phyloP scores from a whole-genome alignment of 2,888 invertebrate species.

The Scaeva pyrastri region DNA sequence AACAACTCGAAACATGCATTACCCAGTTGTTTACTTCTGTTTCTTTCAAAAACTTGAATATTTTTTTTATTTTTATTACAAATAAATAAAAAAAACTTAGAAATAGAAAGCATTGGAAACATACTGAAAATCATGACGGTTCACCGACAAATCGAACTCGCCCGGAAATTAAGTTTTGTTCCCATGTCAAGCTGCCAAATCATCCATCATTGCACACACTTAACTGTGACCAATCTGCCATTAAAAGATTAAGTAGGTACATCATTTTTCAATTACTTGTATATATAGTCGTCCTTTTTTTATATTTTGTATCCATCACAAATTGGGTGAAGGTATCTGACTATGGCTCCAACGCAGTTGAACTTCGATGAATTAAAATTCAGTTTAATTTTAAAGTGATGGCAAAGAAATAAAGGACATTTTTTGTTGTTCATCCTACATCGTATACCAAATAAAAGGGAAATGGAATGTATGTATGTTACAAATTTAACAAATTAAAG shows the following conservation, averaged over 20 bases:
- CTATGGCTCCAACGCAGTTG: not conserved
- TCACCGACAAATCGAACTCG: too few relatives aligned
- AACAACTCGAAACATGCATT: too few relatives aligned
- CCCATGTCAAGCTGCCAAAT: not conserved
- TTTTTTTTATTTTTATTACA: too few relatives aligned
- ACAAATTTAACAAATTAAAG: constrained; percentile 6
- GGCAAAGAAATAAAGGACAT: not conserved
- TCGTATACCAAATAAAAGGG: not conserved
- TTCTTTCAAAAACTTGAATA: too few relatives aligned
- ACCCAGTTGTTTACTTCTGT: too few relatives aligned
- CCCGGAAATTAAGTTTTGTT: too few relatives aligned
- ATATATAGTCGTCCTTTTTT: not conserved
- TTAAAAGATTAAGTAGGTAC: constrained; percentile 13
- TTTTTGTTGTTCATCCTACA: too few relatives aligned
- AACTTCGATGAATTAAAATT: not conserved
- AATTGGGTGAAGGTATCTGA: not conserved
- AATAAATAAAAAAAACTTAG: too few relatives aligned
- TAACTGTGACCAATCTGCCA: not conserved
- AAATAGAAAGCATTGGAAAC: too few relatives aligned
- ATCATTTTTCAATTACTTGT: constrained; percentile 21
- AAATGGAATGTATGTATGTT: not conserved
- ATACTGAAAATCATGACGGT: too few relatives aligned
- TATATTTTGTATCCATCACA: not conserved
- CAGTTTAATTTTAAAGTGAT: not conserved
- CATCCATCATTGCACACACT: not conserved